A percentile compares a stretch with the other conserved stretches of the same genome.
Evolutionary conservation across 2,797 vertebrate species (phyloP).

Genomic region (Dermochelys coriacea): DNA sequence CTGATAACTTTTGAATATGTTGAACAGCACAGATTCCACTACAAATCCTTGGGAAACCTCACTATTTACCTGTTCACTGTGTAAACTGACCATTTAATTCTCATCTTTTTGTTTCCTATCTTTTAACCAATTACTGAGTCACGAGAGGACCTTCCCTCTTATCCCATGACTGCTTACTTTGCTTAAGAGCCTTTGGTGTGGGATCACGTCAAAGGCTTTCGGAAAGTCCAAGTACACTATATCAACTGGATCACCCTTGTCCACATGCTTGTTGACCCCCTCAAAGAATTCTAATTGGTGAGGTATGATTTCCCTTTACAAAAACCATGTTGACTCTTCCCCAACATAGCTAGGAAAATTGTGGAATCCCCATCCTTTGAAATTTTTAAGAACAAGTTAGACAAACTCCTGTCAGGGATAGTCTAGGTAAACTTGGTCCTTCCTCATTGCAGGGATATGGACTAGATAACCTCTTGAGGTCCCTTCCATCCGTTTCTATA

Average conservation of each 20-base stretch:
- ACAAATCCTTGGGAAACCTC: no score
- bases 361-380: no score
- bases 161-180: background rate
- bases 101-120: background rate
- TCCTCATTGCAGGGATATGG: background rate
- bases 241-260: background rate
- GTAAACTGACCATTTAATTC: no score
- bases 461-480: background rate
- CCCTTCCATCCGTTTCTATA: background rate
- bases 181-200: background rate
- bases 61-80: no score
- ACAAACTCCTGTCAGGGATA: background rate
- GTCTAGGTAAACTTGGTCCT: background rate
- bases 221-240: background rate
- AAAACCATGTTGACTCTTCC: background rate
- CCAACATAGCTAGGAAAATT: background rate
- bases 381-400: background rate
- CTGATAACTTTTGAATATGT: no score
- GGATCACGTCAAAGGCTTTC: background rate
- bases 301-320: background rate
- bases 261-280: background rate
- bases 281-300: background rate
- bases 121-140: background rate
- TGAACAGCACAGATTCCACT: no score
- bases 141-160: background rate